Conservation (phyloP, 2,113 vertebrate species). For the Sisor rabdophorus region DNA sequence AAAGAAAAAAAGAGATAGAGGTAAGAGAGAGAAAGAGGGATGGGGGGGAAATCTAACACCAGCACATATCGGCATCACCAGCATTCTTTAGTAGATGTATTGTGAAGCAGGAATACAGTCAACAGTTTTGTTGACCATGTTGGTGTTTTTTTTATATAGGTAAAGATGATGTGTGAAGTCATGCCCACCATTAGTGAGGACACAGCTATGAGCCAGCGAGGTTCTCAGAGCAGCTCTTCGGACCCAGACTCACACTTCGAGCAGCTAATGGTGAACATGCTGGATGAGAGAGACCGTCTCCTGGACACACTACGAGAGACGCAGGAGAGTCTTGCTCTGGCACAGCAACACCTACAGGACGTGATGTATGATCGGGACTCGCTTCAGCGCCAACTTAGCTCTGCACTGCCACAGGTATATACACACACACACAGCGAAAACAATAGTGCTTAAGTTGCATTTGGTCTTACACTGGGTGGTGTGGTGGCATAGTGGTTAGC, state of each 20-base stretch:
- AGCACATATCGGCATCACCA: neutral
- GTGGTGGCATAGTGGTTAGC: too few species aligned
- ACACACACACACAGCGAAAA: neutral
- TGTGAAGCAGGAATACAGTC: neutral
- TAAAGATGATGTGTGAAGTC: constrained; percentile 99
- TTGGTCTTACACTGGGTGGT: neutral
- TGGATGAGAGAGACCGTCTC: constrained; percentile 95
- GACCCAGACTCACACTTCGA: constrained; percentile 98
- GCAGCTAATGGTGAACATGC: constrained; percentile 99
- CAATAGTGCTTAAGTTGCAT: neutral
- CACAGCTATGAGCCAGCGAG: constrained; percentile 94
- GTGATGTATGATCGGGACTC: constrained; percentile 96
- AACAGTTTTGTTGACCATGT: neutral
- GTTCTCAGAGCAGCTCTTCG: constrained; percentile 92
- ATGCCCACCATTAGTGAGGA: constrained; percentile 99
- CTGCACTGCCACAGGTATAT: constrained; percentile 92
- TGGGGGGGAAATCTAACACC: too few species aligned
- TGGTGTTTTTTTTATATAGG: constrained; percentile 52
- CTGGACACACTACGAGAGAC: constrained; percentile 97
- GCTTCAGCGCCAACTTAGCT: constrained; percentile 95
- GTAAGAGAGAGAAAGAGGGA: constrained; percentile 19
- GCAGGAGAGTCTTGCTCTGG: constrained; percentile 91
- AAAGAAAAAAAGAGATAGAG: too few species aligned
- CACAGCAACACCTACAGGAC: constrained; percentile 94
- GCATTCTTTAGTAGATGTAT: neutral